phyloP scores from a whole-genome alignment of 64 coral and sea anemone genomes.

The Montipora cactus region DNA sequence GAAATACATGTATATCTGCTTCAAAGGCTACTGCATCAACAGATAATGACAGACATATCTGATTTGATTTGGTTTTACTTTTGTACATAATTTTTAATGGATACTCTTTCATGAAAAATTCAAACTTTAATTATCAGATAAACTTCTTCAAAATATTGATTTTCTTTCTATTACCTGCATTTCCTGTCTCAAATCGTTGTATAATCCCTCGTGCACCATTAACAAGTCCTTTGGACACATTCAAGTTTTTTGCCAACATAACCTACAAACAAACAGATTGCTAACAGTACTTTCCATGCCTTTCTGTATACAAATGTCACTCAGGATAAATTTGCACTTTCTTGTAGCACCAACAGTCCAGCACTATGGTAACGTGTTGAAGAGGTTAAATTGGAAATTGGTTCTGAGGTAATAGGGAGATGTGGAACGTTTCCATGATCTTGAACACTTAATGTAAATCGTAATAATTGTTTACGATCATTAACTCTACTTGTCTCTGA shows the following conservation, averaged over 20 bases:
- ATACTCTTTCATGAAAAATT: too few species aligned
- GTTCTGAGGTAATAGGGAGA: neutral
- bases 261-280: conserved; percentile 50
- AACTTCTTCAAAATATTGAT: too few species aligned
- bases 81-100: too few species aligned
- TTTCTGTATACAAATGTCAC: neutral
- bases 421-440: neutral
- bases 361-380: too few species aligned
- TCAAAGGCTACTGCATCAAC: too few species aligned
- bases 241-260: conserved; percentile 94
- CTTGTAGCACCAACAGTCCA: neutral
- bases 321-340: too few species aligned
- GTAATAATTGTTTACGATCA: too few species aligned
- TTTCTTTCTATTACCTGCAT: conserved; percentile 51
- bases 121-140: too few species aligned
- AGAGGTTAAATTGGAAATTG: neutral
- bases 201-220: conserved; percentile 96
- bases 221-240: conserved; percentile 92
- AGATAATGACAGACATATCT: too few species aligned
- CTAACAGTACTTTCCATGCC: neutral
- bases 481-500: too few species aligned
- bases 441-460: neutral
- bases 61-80: too few species aligned
- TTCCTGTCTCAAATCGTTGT: conserved; percentile 80
- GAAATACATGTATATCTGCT: too few species aligned